Base-by-base conservation (phyloP, 2,113 vertebrate genomes). In the Anhinga rufa region DNA sequence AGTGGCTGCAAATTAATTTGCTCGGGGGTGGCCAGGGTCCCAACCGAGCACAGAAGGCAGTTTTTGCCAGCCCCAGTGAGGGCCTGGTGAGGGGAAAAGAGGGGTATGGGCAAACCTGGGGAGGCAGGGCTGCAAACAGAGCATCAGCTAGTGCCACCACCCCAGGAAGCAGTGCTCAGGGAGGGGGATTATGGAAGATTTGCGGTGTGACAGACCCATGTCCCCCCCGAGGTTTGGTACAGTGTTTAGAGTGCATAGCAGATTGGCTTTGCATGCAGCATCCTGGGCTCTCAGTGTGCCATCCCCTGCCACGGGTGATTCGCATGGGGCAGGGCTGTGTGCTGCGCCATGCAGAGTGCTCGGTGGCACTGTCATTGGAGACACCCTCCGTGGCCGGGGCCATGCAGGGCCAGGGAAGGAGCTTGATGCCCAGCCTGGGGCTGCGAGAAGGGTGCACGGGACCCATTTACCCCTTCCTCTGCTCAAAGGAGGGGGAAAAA, bases 181-280 rank as follows among this genome's bases (percentile, higher is more conserved):
- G 17, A 20, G 4, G 19, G 10, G 20, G 9, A 44, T 74, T 82
- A 8, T 62, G 62, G 69, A 76, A 64, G 20, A 19, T 38, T 10
- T 31, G 46, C 1, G 1, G 7, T 55, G n/a, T 29, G 40, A 38
- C 2, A 2, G 52, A 79, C n/a, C n/a, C 1, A 0, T 2, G 1
- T 68, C 24, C 16, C 28, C 28, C 48, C 36, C 4, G 4, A 72
- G 74, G 54, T 36, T 34, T 65, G 38, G 34, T 32, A 6, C 1
- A 1, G 24, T 7, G 9, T 31, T 58, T 48, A 17, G 40, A 26
- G n/a, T 22, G 14, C 16, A 3, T 24, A 18, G 48, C 38, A 38
- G n/a, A 13, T 49, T 1, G 1, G 38, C 29, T 58, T n/a, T 29
- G 29, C 14, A 38, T 0, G 7, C 1, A 0, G 25, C 4, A 1